Conservation (phyloP, 1,140 invertebrate species). For the Vollenhovia emeryi region DNA sequence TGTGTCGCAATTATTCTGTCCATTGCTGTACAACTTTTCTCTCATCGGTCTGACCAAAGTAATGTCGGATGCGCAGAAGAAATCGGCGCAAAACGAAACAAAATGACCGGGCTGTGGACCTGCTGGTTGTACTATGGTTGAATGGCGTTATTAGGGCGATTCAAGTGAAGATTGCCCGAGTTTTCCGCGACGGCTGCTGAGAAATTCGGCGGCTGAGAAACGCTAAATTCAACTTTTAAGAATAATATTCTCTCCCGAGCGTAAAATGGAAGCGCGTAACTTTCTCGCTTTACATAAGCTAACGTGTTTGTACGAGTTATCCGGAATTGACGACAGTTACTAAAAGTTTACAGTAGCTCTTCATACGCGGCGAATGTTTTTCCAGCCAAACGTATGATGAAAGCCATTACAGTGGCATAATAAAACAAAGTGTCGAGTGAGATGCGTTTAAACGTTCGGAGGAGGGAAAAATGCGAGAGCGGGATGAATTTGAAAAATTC, state of each 20-base stretch:
- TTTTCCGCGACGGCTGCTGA: background rate
- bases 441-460: background rate
- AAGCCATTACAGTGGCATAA: background rate
- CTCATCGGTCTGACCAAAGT: no score
- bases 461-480: background rate
- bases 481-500: background rate
- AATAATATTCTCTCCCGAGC: background rate
- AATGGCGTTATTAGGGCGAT: background rate
- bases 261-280: background rate
- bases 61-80: no score
- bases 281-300: background rate
- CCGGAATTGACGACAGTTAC: background rate
- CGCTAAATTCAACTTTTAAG: background rate
- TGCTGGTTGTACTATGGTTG: no score
- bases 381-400: background rate
- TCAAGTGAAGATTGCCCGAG: background rate
- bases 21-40: no score
- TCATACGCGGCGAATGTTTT: background rate
- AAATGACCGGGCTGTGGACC: no score
- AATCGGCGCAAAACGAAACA: no score
- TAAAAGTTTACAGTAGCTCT: background rate
- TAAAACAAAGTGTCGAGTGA: background rate
- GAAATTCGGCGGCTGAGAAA: background rate
- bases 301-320: background rate
- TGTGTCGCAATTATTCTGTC: no score